A percentile compares a stretch with the other conserved stretches of the same genome.
These are phyloP conservation scores for Orchesella cincta DNA, from an alignment of 1,140 invertebrate genomes.

Conservation along the genomic window DNA sequence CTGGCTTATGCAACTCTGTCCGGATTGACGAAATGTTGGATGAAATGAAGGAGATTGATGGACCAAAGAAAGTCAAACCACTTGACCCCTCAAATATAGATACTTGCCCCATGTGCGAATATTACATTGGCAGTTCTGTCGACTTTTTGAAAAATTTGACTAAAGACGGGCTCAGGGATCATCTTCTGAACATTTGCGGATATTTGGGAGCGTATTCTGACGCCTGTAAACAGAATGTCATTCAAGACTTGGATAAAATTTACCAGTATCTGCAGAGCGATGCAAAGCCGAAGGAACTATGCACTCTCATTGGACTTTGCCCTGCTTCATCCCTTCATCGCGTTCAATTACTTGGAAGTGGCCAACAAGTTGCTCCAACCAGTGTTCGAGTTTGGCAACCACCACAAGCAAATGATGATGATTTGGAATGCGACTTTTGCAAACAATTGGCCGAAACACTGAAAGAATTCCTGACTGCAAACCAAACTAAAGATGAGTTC, in stretches of 20 bases:
- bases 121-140: conserved; percentile 42
- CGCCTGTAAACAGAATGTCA: conserved; percentile 71
- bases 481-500: conserved; percentile 82
- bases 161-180: conserved; percentile 38
- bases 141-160: conserved; percentile 36
- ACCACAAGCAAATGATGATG: conserved; percentile 53
- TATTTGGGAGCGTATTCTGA: conserved; percentile 71
- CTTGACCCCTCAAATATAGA: neutral
- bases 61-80: neutral
- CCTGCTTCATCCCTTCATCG: conserved; percentile 47
- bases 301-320: conserved; percentile 74
- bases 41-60: conserved; percentile 53
- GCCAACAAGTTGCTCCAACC: neutral
- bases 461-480: conserved; percentile 75
- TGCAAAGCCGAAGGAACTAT: conserved; percentile 67
- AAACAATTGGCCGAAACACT: conserved; percentile 77
- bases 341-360: conserved; percentile 25
- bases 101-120: conserved; percentile 49
- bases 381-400: conserved; percentile 43
- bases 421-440: conserved; percentile 80
- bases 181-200: conserved; percentile 62
- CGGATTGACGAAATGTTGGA: conserved; percentile 68
- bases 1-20: conserved; percentile 81
- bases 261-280: conserved; percentile 64
- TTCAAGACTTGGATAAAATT: conserved; percentile 71